Conservation (phyloP, 2,113 vertebrate species). For the Erythrocercus mccallii region DNA sequence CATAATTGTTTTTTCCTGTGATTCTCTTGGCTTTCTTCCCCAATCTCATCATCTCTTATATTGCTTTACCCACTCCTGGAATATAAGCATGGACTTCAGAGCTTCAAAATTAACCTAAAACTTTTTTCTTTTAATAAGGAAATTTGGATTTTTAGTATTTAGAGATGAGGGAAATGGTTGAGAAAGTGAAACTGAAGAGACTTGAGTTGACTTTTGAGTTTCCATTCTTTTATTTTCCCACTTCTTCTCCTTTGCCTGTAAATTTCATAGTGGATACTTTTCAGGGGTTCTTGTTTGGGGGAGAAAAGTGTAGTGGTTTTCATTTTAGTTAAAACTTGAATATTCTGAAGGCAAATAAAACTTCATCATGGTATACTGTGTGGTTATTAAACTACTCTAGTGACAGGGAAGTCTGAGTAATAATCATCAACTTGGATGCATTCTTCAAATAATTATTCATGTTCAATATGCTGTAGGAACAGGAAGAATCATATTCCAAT, state of each 20-base stretch:
- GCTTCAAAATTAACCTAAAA: neutral
- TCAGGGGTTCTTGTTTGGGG: neutral
- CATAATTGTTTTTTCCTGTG: neutral
- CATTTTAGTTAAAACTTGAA: neutral
- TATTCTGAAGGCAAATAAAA: neutral
- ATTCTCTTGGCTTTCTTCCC: neutral
- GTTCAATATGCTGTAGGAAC: neutral
- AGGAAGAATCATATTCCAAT: constrained; percentile 34
- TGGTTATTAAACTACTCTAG: neutral
- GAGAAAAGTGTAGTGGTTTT: neutral
- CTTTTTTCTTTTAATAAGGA: neutral
- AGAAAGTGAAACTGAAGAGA: neutral
- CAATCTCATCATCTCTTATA: neutral
- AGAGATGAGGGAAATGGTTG: neutral
- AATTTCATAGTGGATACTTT: neutral
- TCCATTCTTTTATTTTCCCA: neutral
- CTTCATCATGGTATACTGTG: neutral
- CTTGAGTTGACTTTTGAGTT: neutral
- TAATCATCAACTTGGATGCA: neutral
- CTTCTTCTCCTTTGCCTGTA: neutral
- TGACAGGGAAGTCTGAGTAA: neutral
- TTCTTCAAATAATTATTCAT: constrained; percentile 22
- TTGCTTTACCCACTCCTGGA: neutral
- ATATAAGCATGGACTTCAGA: neutral
- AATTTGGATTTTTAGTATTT: neutral